Percentiles rank a stretch among this genome's conserved stretches.
Evolutionary conservation across 2,888 invertebrate genomes (phyloP).

Genomic region (Tachystola acroxantha): DNA sequence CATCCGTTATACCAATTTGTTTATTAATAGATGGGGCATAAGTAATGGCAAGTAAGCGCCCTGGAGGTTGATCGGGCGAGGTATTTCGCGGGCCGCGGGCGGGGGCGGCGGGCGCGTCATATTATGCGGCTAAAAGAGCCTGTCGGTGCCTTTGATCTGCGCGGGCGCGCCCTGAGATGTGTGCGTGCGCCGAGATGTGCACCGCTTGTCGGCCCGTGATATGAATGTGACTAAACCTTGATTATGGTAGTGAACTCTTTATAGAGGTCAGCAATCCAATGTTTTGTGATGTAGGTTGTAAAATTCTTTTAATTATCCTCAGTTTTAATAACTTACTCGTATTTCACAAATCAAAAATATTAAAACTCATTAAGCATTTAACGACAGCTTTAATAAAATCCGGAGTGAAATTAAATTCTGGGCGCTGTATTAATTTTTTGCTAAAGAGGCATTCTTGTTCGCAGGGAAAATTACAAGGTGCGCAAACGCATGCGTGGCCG

Average conservation of each 20-base stretch:
- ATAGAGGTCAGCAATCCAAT: conserved; percentile 65
- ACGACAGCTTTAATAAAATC: neutral
- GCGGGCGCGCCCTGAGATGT: conserved; percentile 33
- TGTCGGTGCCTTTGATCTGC: conserved; percentile 77
- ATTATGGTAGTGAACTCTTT: conserved; percentile 73
- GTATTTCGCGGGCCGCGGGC: conserved; percentile 63
- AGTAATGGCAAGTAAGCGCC: conserved; percentile 73
- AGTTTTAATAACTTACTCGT: conserved; percentile 4
- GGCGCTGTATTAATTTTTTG: conserved; percentile 8
- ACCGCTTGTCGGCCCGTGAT: conserved; percentile 73
- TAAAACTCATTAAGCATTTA: neutral
- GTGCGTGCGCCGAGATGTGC: conserved; percentile 55
- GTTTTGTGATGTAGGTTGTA: conserved; percentile 39
- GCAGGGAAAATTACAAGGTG: conserved; percentile 53
- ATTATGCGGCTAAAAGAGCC: conserved; percentile 78
- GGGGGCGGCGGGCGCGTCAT: conserved; percentile 70
- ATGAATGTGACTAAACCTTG: conserved; percentile 77
- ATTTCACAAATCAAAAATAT: neutral
- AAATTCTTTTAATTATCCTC: conserved; percentile 38
- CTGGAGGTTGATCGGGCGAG: conserved; percentile 53
- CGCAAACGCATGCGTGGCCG: conserved; percentile 26
- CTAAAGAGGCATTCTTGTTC: conserved; percentile 30
- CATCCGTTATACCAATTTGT: conserved; percentile 71
- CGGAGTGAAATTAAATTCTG: conserved; percentile 7
- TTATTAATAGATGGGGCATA: conserved; percentile 74